phyloP scores from a whole-genome alignment of 2,113 vertebrate species.

The Hemichromis elongatus region DNA sequence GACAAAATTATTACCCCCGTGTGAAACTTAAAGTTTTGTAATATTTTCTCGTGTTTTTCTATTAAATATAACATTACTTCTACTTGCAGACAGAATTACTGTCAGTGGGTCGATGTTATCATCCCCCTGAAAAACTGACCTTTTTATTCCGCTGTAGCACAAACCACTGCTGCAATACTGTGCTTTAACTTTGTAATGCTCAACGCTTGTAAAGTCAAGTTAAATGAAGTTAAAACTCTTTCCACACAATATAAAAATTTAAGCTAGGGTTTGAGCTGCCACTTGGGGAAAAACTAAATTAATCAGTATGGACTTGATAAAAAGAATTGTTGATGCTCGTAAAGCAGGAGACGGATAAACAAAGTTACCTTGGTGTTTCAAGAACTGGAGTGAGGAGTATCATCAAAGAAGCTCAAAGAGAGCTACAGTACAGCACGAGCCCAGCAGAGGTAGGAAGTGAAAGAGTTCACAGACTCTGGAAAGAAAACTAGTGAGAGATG shows the following conservation, averaged over 20 bases:
- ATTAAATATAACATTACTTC: background rate
- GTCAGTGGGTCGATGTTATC: background rate
- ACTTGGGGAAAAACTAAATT: background rate
- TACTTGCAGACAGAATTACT: background rate
- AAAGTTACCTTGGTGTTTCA: background rate
- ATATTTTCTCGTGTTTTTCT: background rate
- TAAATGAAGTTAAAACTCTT: background rate
- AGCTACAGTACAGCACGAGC: background rate
- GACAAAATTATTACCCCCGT: background rate
- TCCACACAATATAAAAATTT: background rate
- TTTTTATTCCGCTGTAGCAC: background rate
- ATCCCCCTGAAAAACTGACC: background rate
- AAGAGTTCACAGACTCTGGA: accelerated
- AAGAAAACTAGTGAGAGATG: background rate
- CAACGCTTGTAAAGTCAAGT: background rate
- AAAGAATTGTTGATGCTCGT: background rate
- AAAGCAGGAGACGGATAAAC: background rate
- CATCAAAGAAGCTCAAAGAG: background rate
- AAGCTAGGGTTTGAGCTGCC: background rate
- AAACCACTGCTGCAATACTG: background rate
- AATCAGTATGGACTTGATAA: background rate
- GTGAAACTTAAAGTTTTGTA: background rate
- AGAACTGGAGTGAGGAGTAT: background rate
- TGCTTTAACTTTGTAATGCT: background rate
- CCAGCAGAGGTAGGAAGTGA: background rate